phyloP scores from a whole-genome alignment of 2,888 invertebrate genomes.

The Myopa testacea region DNA sequence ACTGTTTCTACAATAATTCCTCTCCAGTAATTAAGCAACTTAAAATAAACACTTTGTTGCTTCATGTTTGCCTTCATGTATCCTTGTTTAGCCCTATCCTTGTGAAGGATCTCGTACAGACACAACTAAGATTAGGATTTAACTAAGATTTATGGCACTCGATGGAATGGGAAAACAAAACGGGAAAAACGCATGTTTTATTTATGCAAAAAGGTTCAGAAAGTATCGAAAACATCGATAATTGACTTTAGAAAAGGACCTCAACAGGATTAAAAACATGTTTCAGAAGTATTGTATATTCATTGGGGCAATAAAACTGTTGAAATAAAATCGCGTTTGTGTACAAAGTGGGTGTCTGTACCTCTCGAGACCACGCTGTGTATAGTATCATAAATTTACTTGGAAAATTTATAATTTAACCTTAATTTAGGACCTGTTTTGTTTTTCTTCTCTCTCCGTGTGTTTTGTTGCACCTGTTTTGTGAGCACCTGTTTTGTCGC shows the following conservation, averaged over 20 bases:
- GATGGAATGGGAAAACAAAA: not conserved
- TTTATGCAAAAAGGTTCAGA: not conserved
- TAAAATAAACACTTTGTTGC: not conserved
- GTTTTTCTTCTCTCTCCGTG: no score
- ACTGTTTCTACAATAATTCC: not conserved
- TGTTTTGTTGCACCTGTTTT: no score
- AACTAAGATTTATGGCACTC: no score
- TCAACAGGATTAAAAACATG: not conserved
- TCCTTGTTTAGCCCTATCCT: not conserved
- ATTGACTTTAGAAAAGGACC: no score
- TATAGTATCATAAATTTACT: no score
- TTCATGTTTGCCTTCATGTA: not conserved
- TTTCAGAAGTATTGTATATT: no score
- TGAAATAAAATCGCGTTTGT: no score
- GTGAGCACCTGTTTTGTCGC: no score
- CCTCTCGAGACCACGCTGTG: no score
- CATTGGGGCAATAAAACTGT: not conserved
- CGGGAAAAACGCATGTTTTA: not conserved
- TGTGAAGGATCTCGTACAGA: not conserved
- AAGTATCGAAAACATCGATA: conserved; percentile 18
- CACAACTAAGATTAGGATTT: no score
- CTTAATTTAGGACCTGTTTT: no score
- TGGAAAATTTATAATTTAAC: not conserved
- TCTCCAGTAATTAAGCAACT: not conserved
- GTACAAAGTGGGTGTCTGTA: no score